Percentiles rank a stretch among this genome's conserved stretches.
These are phyloP conservation scores for Teleiodes luculella DNA, from an alignment of 2,888 invertebrate species.

Conservation along the genomic window DNA sequence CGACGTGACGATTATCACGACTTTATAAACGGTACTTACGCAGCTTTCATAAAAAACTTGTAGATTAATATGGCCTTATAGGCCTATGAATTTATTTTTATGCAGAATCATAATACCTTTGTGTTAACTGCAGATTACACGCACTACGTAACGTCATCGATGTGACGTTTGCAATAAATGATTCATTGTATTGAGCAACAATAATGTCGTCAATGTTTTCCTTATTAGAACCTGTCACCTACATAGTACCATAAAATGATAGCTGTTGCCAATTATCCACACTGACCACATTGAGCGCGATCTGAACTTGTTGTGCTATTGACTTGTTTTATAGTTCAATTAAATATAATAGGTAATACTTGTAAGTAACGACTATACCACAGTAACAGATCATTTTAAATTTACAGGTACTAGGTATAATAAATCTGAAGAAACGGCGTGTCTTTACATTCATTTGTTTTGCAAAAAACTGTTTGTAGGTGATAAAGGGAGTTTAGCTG, in stretches of 20 bases:
- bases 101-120: not conserved
- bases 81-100: not conserved
- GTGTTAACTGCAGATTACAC: not conserved
- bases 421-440: no score
- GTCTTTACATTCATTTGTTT: no score
- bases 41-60: not conserved
- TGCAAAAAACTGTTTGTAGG: no score
- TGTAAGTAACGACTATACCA: no score
- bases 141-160: not conserved
- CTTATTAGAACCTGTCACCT: slow-evolving; percentile 3
- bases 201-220: not conserved
- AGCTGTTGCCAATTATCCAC: not conserved
- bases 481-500: no score
- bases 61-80: slow-evolving; percentile 1
- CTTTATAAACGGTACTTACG: not conserved
- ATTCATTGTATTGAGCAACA: not conserved
- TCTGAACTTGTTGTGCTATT: not conserved
- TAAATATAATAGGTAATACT: no score
- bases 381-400: no score
- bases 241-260: not conserved
- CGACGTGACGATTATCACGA: not conserved
- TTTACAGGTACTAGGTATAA: no score
- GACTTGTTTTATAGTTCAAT: no score
- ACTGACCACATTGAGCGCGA: not conserved
- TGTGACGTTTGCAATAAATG: not conserved